These are phyloP conservation scores for Pentalonia nigronervosa DNA, from an alignment of 1,140 invertebrate species.

Conservation along the genomic window DNA sequence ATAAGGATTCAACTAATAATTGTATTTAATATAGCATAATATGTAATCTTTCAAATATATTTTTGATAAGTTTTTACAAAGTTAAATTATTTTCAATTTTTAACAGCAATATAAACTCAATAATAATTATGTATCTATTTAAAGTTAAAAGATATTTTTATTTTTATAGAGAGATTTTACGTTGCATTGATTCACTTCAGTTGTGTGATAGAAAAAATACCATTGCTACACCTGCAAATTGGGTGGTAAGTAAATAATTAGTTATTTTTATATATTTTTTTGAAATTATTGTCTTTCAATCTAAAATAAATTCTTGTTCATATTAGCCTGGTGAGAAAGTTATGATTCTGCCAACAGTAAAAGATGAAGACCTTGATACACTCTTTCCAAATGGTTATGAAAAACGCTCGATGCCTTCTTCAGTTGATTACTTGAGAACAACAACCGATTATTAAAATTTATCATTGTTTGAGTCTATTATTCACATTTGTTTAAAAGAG, in stretches of 20 bases:
- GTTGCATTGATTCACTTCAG: constrained; percentile 88
- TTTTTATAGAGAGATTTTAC: constrained; percentile 80
- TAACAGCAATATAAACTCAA: neutral
- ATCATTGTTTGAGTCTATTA: neutral
- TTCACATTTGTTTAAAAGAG: neutral
- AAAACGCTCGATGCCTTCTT: constrained; percentile 77
- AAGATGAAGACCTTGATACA: constrained; percentile 73
- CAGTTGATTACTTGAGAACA: constrained; percentile 79
- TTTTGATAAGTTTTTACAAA: neutral
- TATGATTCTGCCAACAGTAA: constrained; percentile 81
- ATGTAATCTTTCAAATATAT: neutral
- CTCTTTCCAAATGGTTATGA: constrained; percentile 79
- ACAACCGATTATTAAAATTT: constrained; percentile 72
- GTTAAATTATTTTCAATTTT: neutral
- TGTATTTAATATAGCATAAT: neutral
- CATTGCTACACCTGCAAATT: constrained; percentile 87
- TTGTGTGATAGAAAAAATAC: constrained; percentile 75
- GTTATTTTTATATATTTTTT: neutral
- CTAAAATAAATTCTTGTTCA: constrained; percentile 58
- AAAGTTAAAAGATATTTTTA: neutral
- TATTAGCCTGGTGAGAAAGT: constrained; percentile 78
- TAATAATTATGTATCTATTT: neutral
- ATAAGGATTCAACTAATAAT: neutral
- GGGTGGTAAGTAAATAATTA: constrained; percentile 72
- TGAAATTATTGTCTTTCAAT: neutral